phyloP scores from a whole-genome alignment of 1,140 invertebrate genomes.

The Brachionus koreanus region DNA sequence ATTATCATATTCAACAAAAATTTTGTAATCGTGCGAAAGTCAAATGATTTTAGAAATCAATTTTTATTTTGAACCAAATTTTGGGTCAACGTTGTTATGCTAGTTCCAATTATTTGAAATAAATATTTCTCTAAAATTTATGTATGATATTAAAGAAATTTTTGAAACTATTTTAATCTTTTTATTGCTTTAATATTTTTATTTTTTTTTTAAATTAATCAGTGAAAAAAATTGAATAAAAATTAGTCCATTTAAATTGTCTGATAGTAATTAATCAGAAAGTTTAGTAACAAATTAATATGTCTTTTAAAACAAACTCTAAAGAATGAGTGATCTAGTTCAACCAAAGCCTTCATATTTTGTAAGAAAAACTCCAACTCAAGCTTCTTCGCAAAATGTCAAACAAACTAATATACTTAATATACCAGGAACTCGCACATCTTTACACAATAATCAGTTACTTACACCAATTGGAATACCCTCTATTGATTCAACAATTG shows the following conservation, averaged over 20 bases:
- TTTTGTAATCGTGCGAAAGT: not conserved
- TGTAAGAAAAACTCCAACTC: conserved; percentile 6
- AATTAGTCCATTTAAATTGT: not conserved
- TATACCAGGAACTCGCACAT: conserved; percentile 33
- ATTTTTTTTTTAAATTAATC: not conserved
- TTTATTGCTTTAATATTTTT: not conserved
- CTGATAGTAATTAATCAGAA: conserved; percentile 36
- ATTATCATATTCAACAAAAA: not conserved
- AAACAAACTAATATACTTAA: not conserved
- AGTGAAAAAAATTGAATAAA: conserved; percentile 5
- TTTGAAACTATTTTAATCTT: conserved; percentile 16
- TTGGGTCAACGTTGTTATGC: not conserved
- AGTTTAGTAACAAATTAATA: not conserved
- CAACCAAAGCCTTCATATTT: conserved; percentile 34
- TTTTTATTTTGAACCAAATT: conserved; percentile 27
- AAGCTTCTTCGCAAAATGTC: not conserved
- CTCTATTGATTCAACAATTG: conserved; percentile 18
- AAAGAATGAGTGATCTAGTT: conserved; percentile 3
- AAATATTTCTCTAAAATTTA: conserved; percentile 17
- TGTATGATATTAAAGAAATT: conserved; percentile 24
- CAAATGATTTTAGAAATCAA: not conserved
- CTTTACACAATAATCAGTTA: conserved; percentile 27
- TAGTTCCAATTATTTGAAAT: conserved; percentile 2
- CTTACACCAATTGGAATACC: conserved; percentile 38
- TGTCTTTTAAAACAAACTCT: not conserved